phyloP scores from a whole-genome alignment of 2,113 vertebrate genomes.

The Anhinga anhinga region DNA sequence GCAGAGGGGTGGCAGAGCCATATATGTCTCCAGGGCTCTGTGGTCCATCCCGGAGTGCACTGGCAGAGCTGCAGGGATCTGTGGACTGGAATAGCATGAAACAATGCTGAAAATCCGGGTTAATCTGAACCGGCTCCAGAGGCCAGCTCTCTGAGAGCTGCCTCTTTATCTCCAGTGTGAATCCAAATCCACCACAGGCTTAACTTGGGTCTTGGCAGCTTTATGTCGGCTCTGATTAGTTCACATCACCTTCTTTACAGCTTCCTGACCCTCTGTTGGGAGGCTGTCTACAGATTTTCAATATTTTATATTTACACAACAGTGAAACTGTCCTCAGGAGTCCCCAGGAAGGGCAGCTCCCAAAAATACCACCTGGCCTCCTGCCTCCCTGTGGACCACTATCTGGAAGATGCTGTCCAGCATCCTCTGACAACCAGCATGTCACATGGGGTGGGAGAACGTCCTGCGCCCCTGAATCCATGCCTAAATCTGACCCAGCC shows the following conservation, averaged over 20 bases:
- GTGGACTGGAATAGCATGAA: constrained; percentile 48
- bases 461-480: background rate
- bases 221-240: constrained; percentile 29
- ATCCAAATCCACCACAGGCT: constrained; percentile 52
- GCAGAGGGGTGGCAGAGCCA: background rate
- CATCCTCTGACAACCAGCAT: background rate
- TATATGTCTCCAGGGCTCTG: background rate
- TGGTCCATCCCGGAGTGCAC: background rate
- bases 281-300: background rate
- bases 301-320: background rate
- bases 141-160: background rate
- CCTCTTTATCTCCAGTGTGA: constrained; percentile 40
- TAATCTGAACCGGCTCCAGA: constrained; percentile 17
- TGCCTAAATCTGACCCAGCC: background rate
- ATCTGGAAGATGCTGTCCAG: background rate
- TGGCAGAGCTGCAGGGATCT: background rate
- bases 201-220: constrained; percentile 31
- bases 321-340: background rate
- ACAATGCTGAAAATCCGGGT: constrained; percentile 40
- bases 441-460: background rate
- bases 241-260: background rate
- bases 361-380: background rate
- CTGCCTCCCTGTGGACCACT: background rate
- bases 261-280: background rate
- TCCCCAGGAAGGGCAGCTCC: background rate